Base-by-base conservation (phyloP, 1,140 invertebrate genomes). In the Nasonia giraulti region DNA sequence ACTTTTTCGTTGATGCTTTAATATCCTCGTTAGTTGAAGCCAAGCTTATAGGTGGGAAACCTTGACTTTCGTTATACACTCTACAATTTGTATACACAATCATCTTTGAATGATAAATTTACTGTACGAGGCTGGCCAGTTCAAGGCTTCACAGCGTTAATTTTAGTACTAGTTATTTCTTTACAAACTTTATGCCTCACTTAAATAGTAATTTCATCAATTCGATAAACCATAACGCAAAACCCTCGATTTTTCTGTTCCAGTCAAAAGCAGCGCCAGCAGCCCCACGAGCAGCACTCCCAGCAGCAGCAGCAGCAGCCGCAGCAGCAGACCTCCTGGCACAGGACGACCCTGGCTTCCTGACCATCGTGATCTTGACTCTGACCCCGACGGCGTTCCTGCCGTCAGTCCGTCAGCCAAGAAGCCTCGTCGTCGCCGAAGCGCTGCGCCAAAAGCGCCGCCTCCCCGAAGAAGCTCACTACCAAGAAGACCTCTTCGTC, bases 261-360 rank as follows among this genome's bases (percentile, higher is more conserved):
- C 87, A 90, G 89, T 85, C 89, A 89, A 84, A 90, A 89, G 73
- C 90, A 87, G 17, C 83, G 77, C 0, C 88, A 87, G 10, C 87
- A 86, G 12, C 88, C 89, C 14, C 87, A 87, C 7, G 88, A 89
- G 23, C 80, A 88, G 66, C 81, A 37, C 3, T 0, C 33, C 33
- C 33, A 85, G 55, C 85, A 85, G 71, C 80, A 27, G 1, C 27
- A 27, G 27, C 27, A 86, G 66, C 80, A 73, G 33, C 66, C 82
- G 20, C 77, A 76, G 27, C 86, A 88, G 7, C 88, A 90, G 47
- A 81, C 88, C n/a, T 91, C 91, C 71, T 92, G 91, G 91, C 91
- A 92, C 83, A 90, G 90, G 84, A 92, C 92, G 12, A 92, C 91
- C n/a, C 85, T 92, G 31, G 90, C 91, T 62, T 93, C 92, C 76